Conservation (phyloP, 2,113 vertebrate genomes). For the Dipodomys merriami region DNA sequence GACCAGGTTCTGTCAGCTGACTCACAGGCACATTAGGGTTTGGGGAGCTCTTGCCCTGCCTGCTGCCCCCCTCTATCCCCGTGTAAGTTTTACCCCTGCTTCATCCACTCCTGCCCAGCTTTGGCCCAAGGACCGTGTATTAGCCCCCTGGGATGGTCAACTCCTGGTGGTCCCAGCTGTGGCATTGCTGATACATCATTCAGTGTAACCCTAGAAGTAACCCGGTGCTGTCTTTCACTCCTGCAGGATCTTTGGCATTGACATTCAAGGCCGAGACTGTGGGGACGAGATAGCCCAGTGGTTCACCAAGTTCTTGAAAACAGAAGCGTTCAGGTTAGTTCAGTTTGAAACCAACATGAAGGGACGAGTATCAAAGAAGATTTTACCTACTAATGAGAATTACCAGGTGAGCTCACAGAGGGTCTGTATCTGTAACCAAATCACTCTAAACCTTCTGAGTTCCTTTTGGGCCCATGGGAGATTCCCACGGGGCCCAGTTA, state of each 20-base stretch:
- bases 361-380: constrained; percentile 80
- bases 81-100: neutral
- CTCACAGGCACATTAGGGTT: fast-evolving
- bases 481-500: neutral
- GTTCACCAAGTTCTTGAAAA: constrained; percentile 89
- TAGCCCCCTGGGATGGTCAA: neutral
- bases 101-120: neutral
- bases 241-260: constrained; percentile 87
- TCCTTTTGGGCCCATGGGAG: neutral
- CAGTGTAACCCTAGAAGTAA: neutral
- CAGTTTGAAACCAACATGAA: constrained; percentile 92
- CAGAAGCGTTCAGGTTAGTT: constrained; percentile 88
- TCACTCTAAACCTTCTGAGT: fast-evolving
- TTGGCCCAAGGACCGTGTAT: no score
- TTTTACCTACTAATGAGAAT: constrained; percentile 70
- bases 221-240: neutral
- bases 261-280: constrained; percentile 93
- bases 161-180: neutral
- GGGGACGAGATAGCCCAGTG: constrained; percentile 91
- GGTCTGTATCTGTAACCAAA: fast-evolving
- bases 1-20: no score
- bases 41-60: neutral
- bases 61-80: no score
- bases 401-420: constrained; percentile 64
- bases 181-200: fast-evolving